A percentile compares a stretch with the other conserved stretches of the same genome.
These are phyloP conservation scores for Auanema freiburgensis DNA, from an alignment of 2,888 invertebrate genomes.

Conservation along the genomic window DNA sequence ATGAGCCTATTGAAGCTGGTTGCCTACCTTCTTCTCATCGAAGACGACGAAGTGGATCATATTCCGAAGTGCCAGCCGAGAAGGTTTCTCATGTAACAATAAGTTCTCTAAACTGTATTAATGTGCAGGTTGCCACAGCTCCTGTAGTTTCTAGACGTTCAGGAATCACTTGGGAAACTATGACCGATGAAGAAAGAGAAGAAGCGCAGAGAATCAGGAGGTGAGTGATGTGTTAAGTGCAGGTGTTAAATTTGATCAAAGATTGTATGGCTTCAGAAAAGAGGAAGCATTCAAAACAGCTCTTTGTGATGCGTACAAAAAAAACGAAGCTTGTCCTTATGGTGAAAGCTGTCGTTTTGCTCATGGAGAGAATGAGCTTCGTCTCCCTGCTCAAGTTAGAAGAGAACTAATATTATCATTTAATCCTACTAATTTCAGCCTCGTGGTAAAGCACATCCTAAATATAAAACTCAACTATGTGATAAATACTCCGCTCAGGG, in stretches of 20 bases:
- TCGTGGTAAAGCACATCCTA: conserved; percentile 50
- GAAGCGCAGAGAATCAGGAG: conserved; percentile 32
- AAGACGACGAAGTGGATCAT: conserved; percentile 7
- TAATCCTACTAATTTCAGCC: conserved; percentile 23
- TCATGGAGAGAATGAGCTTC: conserved; percentile 58
- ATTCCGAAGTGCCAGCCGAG: background rate
- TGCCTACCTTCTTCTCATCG: background rate
- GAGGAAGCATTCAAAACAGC: conserved; percentile 62
- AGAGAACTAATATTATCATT: background rate
- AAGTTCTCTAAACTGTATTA: background rate
- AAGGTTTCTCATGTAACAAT: background rate
- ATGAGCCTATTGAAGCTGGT: conserved; percentile 22
- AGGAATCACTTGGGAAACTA: conserved; percentile 34
- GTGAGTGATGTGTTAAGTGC: conserved; percentile 1
- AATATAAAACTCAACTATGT: conserved; percentile 51
- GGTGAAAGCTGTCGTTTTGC: conserved; percentile 58
- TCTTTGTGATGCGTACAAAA: conserved; percentile 58
- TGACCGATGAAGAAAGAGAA: conserved; percentile 45
- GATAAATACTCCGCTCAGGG: conserved; percentile 47
- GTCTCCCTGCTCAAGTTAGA: conserved; percentile 42
- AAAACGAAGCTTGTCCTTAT: conserved; percentile 48
- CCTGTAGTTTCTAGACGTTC: background rate
- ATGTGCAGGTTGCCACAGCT: conserved; percentile 6
- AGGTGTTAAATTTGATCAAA: too few species aligned
- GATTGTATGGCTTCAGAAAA: conserved; percentile 10